phyloP scores from a whole-genome alignment of 1,140 invertebrate species.

The Meloidogyne hapla region DNA sequence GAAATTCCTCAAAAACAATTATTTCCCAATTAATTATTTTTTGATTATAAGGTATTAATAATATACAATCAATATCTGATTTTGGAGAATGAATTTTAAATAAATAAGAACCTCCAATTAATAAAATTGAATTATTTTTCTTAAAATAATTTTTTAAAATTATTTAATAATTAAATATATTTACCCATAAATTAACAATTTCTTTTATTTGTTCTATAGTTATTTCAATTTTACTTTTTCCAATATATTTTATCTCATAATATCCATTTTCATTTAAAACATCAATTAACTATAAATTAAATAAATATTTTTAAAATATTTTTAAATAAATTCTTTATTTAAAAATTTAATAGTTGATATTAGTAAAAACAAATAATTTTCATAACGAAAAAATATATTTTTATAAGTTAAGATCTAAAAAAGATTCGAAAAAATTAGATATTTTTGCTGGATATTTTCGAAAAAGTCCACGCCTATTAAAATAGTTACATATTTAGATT shows the following conservation, averaged over 20 bases:
- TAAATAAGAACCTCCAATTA: neutral
- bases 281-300: neutral
- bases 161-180: neutral
- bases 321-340: no score
- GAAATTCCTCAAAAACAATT: neutral
- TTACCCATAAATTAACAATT: neutral
- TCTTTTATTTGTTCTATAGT: neutral
- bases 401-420: no score
- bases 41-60: conserved; percentile 13
- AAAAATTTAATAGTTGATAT: no score
- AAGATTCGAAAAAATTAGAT: no score
- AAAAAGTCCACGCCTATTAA: no score
- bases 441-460: no score
- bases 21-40: neutral
- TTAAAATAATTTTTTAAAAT: neutral
- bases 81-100: neutral
- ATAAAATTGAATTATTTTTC: neutral
- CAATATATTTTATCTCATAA: neutral
- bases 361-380: no score
- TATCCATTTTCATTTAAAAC: neutral
- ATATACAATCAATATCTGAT: neutral
- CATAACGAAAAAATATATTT: no score
- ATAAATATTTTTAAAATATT: neutral
- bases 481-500: no score
- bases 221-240: neutral